phyloP scores from a whole-genome alignment of 2,113 vertebrate species.

The Mustela nigripes region DNA sequence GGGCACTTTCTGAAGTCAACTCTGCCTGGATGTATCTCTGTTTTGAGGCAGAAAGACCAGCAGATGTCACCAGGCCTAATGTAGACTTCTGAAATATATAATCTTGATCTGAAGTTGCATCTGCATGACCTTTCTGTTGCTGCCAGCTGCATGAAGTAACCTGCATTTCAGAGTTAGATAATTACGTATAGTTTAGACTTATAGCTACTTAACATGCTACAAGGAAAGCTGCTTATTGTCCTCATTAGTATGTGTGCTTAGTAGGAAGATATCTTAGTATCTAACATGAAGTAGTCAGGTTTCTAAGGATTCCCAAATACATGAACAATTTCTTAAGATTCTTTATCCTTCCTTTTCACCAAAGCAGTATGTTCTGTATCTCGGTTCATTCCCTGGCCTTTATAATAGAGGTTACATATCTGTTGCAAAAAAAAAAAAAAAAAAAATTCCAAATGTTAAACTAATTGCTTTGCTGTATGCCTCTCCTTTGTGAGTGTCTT shows the following conservation, averaged over 20 bases:
- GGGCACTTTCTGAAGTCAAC: background rate
- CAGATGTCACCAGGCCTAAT: background rate
- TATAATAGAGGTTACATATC: background rate
- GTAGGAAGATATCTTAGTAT: background rate
- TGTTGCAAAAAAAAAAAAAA: background rate
- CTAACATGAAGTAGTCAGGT: background rate
- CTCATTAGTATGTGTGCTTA: background rate
- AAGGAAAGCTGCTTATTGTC: background rate
- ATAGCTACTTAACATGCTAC: background rate
- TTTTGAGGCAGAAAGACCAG: background rate
- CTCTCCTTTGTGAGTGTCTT: constrained; percentile 4
- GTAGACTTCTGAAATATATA: accelerated
- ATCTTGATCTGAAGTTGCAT: background rate
- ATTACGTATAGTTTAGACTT: background rate
- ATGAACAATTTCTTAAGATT: background rate
- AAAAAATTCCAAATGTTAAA: background rate
- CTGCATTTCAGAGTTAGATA: too few relatives aligned
- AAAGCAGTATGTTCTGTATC: background rate
- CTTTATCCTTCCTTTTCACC: background rate
- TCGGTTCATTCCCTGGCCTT: background rate
- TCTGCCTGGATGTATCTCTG: background rate
- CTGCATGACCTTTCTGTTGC: accelerated
- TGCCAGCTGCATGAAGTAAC: background rate
- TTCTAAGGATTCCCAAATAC: background rate
- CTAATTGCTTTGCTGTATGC: background rate